phyloP scores from a whole-genome alignment of 2,113 vertebrate species.

The Athene cunicularia region DNA sequence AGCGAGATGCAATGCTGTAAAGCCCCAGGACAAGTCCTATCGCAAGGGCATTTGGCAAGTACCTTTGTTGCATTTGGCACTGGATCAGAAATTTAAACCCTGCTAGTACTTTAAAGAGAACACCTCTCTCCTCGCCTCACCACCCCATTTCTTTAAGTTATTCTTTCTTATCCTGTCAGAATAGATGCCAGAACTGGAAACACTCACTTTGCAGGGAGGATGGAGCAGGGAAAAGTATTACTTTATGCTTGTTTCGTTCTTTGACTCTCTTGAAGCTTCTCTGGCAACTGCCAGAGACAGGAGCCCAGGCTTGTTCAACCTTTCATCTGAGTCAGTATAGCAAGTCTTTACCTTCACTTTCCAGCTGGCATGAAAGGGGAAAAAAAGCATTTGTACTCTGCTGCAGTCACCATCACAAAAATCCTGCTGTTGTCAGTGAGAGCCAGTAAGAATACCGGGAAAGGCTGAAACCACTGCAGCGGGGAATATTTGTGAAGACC shows the following conservation, averaged over 20 bases:
- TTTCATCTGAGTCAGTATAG: neutral
- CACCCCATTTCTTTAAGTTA: neutral
- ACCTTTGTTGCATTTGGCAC: neutral
- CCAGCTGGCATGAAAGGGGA: neutral
- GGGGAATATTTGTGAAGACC: neutral
- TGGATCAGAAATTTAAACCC: neutral
- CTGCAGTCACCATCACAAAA: neutral
- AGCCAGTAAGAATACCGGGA: neutral
- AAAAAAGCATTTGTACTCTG: neutral
- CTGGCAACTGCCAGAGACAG: neutral
- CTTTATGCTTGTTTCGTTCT: neutral
- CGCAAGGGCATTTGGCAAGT: neutral
- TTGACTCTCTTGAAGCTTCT: neutral
- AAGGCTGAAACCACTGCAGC: neutral
- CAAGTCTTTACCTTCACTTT: neutral
- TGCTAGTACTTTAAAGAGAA: neutral
- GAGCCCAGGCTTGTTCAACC: conserved; percentile 15
- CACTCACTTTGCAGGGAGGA: neutral
- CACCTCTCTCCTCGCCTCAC: neutral
- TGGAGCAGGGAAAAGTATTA: neutral
- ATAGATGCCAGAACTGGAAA: neutral
- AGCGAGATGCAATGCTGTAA: neutral
- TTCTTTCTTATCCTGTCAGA: neutral
- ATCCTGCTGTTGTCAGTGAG: neutral
- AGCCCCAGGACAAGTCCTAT: neutral